Evolutionary conservation across 2,888 invertebrate genomes (phyloP), one percentile per base, ranked within the genome.

Genomic region (Aleiodes testaceus): DNA sequence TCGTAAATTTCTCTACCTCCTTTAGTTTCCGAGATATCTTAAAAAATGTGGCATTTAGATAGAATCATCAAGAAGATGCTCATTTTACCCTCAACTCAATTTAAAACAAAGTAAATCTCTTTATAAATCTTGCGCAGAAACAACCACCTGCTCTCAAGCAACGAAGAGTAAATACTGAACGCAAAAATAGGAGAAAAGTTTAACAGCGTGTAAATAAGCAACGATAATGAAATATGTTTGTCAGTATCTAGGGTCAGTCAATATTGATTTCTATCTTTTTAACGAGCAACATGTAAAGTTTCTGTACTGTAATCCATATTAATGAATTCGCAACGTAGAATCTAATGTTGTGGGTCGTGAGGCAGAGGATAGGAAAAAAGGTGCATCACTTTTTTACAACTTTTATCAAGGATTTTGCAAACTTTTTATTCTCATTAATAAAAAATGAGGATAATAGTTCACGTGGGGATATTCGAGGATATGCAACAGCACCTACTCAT

Each of bases 211-310:
- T 72, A 68, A 67, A 73, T 66, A 67, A 59, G 70, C 67, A 66
- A 47, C 47, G 45, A 71, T 52, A 69, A 74, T 72, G 66, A 53
- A 65, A 30, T 55, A 14, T 59, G 36, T 59, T 59, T 49, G 14
- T 36, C 14, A 36, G 59, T 36, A 16, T 11, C 42, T 42, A 59
- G 59, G 36, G 59, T 59, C 36, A 59, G 18, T 59, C 36, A 30
- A 75, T 79, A 80, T 82, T 78, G 79, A 81, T 81, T 77, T 79
- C 72, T 74, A 77, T 76, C 66, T 77, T 68, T 80, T 80, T 66
- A 72, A 74, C 77, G 67, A 75, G n/a, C 22, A 50, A 67, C 61
- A 73, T 63, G 70, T 72, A 75, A 66, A 77, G 69, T 78, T 78
- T 76, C 65, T 72, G 65, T 72, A 72, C 75, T 74, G 74, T 69